Evolutionary conservation across 2,888 invertebrate species (phyloP).

Genomic region (Oligia strigilis): DNA sequence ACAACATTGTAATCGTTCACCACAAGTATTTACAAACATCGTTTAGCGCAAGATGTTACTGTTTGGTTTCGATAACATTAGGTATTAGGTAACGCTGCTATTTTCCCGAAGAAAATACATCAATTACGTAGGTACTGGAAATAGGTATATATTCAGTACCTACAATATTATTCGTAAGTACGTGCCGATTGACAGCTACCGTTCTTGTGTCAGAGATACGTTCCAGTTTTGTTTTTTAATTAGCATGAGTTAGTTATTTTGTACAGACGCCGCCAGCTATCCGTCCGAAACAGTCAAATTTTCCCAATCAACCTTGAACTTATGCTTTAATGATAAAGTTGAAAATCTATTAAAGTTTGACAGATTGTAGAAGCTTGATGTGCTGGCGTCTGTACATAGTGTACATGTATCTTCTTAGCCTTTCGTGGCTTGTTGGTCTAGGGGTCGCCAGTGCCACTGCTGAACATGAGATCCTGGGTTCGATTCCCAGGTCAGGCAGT

Average conservation of each 20-base stretch:
- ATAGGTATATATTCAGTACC: not conserved
- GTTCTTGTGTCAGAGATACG: not conserved
- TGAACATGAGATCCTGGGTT: not conserved
- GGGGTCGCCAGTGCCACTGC: not conserved
- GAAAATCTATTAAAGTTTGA: too few species aligned
- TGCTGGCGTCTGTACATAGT: too few species aligned
- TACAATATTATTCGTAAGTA: not conserved
- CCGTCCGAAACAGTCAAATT: too few species aligned
- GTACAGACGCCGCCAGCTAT: too few species aligned
- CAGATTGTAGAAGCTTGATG: too few species aligned
- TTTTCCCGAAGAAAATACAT: conserved; percentile 26
- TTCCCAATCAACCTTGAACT: too few species aligned
- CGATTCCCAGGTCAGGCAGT: not conserved
- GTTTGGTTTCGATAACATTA: conserved; percentile 25
- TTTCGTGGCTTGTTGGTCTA: not conserved
- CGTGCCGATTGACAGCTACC: conserved; percentile 17
- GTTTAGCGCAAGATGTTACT: not conserved
- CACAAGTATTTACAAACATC: conserved; percentile 31
- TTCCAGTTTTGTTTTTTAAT: conserved; percentile 6
- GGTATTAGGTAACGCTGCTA: conserved; percentile 3
- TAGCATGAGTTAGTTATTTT: not conserved
- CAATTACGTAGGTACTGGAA: conserved; percentile 20
- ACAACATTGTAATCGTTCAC: conserved; percentile 27
- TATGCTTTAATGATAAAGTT: too few species aligned
- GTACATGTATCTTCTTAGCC: not conserved